Evolutionary conservation across 2,113 vertebrate genomes (phyloP), one percentile per base, ranked within the genome.

Genomic region (Choloepus hoffmanni): DNA sequence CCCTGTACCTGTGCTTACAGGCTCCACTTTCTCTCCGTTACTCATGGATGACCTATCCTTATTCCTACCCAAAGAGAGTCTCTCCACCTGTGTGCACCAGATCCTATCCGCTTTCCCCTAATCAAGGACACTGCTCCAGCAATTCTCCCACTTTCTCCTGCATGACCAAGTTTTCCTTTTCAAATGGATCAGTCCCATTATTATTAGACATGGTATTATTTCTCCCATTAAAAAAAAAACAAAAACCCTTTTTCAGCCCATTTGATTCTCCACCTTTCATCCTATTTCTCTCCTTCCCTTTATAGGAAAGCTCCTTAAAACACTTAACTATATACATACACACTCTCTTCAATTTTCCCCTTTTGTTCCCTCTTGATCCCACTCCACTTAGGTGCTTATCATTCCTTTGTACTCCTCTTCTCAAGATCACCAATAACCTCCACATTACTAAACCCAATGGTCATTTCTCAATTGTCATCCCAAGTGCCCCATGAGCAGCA

Each of bases 161-260:
- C 10, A 86, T 65, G 45, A 50, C n/a, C 63, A 86, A 40, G 21
- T 89, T 89, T 85, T 83, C 33, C n/a, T 91, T 85, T 62, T 81
- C 43, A 91, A 73, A 74, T 85, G n/a, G 74, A 45, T 93, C 16
- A 60, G 78, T 91, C 3, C 55, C 14, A 60, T 88, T 68, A 48
- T 18, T 24, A 53, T 87, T 36, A 65, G 72, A 74, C 3, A 72
- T 50, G 55, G 28, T 53, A 68, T 63, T 94, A 50, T 77, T 85
- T 89, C 50, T 92, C 68, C 53, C 9, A 53, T 45, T 45, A 28
- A 36, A 81, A 90, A 36, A 70, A 58, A 33, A 68, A 81, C 78
- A 28, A 10, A n/a, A 36, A 36, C 36, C 5, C 19, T 13, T 40
- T 83, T 96, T 84, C 70, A 74, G 19, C 23, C 45, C 24, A 45